Conservation (phyloP, 2,888 invertebrate genomes). For the Allygus modestus region DNA sequence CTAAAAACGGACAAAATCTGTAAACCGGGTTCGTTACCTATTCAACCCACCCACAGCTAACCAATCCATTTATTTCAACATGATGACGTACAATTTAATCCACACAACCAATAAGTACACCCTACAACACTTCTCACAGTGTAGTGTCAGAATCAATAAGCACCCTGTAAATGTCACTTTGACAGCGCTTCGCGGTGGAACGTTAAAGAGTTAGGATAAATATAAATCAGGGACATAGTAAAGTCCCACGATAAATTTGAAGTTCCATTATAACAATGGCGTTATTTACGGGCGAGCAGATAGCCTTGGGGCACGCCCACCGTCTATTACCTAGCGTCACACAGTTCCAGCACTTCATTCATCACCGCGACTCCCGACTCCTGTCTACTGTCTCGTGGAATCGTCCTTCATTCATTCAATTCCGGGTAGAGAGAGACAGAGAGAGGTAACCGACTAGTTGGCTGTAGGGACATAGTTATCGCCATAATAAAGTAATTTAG, state of each 20-base stretch:
- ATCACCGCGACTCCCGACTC: neutral
- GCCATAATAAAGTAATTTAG: too few relatives aligned
- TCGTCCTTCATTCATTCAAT: too few relatives aligned
- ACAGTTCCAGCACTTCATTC: conserved; percentile 7
- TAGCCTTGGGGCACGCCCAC: conserved; percentile 37
- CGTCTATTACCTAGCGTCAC: neutral
- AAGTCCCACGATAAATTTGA: conserved; percentile 38
- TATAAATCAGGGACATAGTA: conserved; percentile 9
- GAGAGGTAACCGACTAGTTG: too few relatives aligned
- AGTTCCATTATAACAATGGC: conserved; percentile 48
- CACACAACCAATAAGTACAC: too few relatives aligned
- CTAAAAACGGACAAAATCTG: too few relatives aligned
- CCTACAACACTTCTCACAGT: neutral
- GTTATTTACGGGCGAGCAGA: conserved; percentile 17
- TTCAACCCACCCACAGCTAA: too few relatives aligned
- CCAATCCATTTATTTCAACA: too few relatives aligned
- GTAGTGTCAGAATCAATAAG: neutral
- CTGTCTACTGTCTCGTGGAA: neutral
- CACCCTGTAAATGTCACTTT: neutral
- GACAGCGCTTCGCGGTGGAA: neutral
- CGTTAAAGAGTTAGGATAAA: neutral
- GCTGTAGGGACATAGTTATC: too few relatives aligned
- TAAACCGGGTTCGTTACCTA: too few relatives aligned
- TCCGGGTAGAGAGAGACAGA: too few relatives aligned
- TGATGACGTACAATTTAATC: too few relatives aligned